Conservation (phyloP, 2,113 vertebrate species). For the Vidua chalybeata region DNA sequence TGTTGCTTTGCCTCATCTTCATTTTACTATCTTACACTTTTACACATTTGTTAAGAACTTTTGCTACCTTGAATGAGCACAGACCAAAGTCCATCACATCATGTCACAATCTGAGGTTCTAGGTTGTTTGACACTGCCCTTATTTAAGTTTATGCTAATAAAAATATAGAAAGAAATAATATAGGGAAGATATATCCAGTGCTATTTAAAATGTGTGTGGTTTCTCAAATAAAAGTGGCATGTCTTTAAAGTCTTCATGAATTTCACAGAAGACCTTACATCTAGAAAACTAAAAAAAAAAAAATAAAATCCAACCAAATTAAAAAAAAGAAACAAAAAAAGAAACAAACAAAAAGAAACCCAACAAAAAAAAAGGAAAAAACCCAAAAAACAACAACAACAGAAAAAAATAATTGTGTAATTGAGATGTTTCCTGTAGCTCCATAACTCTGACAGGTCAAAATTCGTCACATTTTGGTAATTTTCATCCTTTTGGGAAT, state of each 20-base stretch:
- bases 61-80: background rate
- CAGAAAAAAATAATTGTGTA: too few species aligned
- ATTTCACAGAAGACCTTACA: background rate
- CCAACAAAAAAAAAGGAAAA: background rate
- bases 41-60: background rate
- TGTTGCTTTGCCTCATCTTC: background rate
- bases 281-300: background rate
- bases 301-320: background rate
- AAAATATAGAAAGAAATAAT: conserved; percentile 12
- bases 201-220: background rate
- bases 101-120: background rate
- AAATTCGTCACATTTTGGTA: background rate
- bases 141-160: background rate
- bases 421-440: background rate
- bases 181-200: background rate
- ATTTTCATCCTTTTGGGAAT: background rate
- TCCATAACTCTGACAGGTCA: background rate
- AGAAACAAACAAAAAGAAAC: background rate
- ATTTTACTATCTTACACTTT: background rate
- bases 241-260: background rate
- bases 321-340: too few species aligned
- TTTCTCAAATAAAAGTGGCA: background rate
- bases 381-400: background rate
- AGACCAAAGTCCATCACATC: background rate
- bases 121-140: background rate